A percentile compares a stretch with the other conserved stretches of the same genome.
Conservation (phyloP, 2,888 invertebrate genomes). For the Anoncus sp. region DNA sequence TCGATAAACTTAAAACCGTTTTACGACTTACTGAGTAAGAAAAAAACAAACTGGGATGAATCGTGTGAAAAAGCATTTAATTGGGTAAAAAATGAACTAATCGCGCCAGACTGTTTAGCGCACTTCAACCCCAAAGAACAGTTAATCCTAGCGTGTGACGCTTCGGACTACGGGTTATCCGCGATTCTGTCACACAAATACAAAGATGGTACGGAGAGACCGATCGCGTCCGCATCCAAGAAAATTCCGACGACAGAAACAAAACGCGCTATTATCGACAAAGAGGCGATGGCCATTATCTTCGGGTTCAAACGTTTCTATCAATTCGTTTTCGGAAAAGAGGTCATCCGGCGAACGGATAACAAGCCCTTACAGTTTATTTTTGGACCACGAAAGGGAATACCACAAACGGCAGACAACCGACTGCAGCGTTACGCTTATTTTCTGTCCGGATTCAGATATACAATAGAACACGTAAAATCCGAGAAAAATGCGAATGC, state of each 20-base stretch:
- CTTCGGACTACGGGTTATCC: slow-evolving; percentile 57
- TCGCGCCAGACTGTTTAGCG: slow-evolving; percentile 45
- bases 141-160: slow-evolving; percentile 60
- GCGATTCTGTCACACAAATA: slow-evolving; percentile 59
- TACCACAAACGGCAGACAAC: too few relatives aligned
- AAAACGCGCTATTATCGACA: slow-evolving; percentile 35
- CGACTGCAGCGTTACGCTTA: too few relatives aligned
- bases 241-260: slow-evolving; percentile 38
- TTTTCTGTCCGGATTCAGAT: too few relatives aligned
- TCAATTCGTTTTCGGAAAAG: slow-evolving; percentile 7
- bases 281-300: slow-evolving; percentile 35
- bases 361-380: slow-evolving; percentile 32
- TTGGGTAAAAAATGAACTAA: slow-evolving; percentile 61
- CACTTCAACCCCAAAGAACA: slow-evolving; percentile 57
- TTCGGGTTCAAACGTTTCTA: slow-evolving; percentile 38
- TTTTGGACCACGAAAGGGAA: too few relatives aligned
- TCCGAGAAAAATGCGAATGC: too few relatives aligned
- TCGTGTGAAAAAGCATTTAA: slow-evolving; percentile 54
- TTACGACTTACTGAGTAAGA: slow-evolving; percentile 46
- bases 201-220: too few relatives aligned
- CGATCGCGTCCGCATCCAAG: slow-evolving; percentile 45
- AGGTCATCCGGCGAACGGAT: slow-evolving; percentile 29
- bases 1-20: slow-evolving; percentile 43
- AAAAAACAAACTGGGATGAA: slow-evolving; percentile 47
- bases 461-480: too few relatives aligned